phyloP scores from a whole-genome alignment of 1,140 invertebrate species.

The Panagrolaimus sp. region DNA sequence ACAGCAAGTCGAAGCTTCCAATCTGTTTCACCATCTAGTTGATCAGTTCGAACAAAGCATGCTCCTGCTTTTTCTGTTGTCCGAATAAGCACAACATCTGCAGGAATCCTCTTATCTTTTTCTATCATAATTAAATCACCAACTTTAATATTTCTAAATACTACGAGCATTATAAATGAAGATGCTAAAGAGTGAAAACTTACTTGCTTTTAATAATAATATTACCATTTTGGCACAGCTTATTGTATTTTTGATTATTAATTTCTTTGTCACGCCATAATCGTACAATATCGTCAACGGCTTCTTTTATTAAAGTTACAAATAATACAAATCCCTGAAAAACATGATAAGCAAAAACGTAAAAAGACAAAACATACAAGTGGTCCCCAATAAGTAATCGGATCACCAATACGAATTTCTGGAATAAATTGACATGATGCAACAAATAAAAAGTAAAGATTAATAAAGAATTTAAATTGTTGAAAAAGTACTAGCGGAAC shows the following conservation, averaged over 20 bases:
- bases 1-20: conserved; percentile 94
- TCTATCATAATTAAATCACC: conserved; percentile 56
- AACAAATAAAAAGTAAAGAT: conserved; percentile 98
- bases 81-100: conserved; percentile 87
- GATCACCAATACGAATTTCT: conserved; percentile 59
- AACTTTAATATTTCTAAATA: conserved; percentile 52
- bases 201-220: conserved; percentile 62
- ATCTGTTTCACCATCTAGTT: conserved; percentile 97
- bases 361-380: conserved; percentile 64
- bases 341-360: conserved; percentile 11
- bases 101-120: conserved; percentile 82
- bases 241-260: conserved; percentile 74
- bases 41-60: conserved; percentile 95
- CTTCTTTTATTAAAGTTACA: conserved; percentile 90
- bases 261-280: conserved; percentile 87
- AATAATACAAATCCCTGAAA: conserved; percentile 81
- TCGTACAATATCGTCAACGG: conserved; percentile 86
- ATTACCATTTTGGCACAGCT: conserved; percentile 65
- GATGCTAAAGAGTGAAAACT: conserved; percentile 51
- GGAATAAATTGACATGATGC: conserved; percentile 95
- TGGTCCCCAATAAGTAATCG: conserved; percentile 69
- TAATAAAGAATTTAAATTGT: conserved; percentile 98
- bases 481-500: conserved; percentile 91
- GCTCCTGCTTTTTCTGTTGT: conserved; percentile 88
- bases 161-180: conserved; percentile 7